Evolutionary conservation across 30 jellyfish, hydroid and myxozoan species (phyloP).

Genomic region (Clytia hemisphaerica): DNA sequence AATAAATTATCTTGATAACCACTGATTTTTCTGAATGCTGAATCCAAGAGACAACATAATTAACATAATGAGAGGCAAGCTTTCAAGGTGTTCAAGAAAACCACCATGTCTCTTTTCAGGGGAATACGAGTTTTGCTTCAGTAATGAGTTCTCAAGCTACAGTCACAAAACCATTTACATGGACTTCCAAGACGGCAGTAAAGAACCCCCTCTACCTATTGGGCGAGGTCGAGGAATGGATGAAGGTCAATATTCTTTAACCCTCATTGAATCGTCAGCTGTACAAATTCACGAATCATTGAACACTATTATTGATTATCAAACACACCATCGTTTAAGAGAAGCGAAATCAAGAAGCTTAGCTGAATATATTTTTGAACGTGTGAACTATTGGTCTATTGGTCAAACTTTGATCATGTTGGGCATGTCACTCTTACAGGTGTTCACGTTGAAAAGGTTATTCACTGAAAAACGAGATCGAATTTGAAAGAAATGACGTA

Average conservation of each 20-base stretch:
- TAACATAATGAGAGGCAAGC: no score
- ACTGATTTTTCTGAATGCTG: no score
- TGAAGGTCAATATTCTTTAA: no score
- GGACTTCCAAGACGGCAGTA: conserved; percentile 93
- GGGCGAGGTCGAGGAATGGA: conserved; percentile 67
- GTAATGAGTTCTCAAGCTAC: conserved; percentile 87
- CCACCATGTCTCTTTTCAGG: conserved; percentile 36
- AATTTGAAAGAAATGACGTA: no score
- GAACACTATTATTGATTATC: conserved; percentile 81
- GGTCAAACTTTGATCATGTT: conserved; percentile 79
- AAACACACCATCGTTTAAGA: conserved; percentile 91
- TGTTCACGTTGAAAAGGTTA: conserved; percentile 62
- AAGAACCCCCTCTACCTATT: conserved; percentile 47
- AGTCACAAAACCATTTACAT: conserved; percentile 84
- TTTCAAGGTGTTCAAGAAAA: no score
- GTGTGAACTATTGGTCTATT: conserved; percentile 96
- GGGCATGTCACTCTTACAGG: conserved; percentile 50
- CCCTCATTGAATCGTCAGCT: conserved; percentile 89
- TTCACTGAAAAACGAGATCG: conserved; percentile 94
- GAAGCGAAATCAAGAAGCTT: conserved; percentile 84
- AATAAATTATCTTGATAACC: no score
- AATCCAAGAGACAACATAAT: no score
- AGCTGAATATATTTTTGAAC: conserved; percentile 80
- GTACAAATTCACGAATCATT: conserved; percentile 85
- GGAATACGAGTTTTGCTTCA: conserved; percentile 87